These are phyloP conservation scores for Anabas testudineus DNA, from an alignment of 2,797 vertebrate species.

Conservation along the genomic window DNA sequence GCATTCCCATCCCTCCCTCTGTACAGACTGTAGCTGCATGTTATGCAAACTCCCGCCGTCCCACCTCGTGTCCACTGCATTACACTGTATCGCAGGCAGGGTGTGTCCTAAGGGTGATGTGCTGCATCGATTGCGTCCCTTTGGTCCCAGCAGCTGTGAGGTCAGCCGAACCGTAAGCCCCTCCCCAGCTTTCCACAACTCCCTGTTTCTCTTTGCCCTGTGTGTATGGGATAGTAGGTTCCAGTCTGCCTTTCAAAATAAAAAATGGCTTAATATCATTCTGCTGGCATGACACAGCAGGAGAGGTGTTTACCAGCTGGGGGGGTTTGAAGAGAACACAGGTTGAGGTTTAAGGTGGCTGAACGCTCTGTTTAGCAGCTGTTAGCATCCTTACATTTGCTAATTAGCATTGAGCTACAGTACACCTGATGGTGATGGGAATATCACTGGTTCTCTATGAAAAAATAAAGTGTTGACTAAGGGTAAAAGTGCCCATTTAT, in stretches of 20 bases:
- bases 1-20: slow-evolving; percentile 75
- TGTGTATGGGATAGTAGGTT: slow-evolving; percentile 94
- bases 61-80: slow-evolving; percentile 60
- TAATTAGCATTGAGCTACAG: too few species aligned
- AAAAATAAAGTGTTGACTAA: too few species aligned
- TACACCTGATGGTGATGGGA: too few species aligned
- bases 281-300: slow-evolving; percentile 76
- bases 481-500: too few species aligned
- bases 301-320: too few species aligned
- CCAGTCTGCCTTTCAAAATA: slow-evolving; percentile 81
- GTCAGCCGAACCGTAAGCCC: slow-evolving; percentile 44
- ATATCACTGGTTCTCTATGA: too few species aligned
- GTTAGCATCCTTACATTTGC: neutral
- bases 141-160: slow-evolving; percentile 49
- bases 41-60: slow-evolving; percentile 64
- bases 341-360: neutral
- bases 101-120: slow-evolving; percentile 64
- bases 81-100: slow-evolving; percentile 48
- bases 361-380: too few species aligned
- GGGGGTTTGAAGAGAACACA: slow-evolving; percentile 15
- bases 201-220: slow-evolving; percentile 46
- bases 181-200: slow-evolving; percentile 43
- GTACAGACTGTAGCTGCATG: slow-evolving; percentile 51
- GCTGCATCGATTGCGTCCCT: slow-evolving; percentile 42
- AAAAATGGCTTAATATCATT: slow-evolving; percentile 70